Conservation (phyloP, 2,113 vertebrate species). For the Sphyrna mokarran region DNA sequence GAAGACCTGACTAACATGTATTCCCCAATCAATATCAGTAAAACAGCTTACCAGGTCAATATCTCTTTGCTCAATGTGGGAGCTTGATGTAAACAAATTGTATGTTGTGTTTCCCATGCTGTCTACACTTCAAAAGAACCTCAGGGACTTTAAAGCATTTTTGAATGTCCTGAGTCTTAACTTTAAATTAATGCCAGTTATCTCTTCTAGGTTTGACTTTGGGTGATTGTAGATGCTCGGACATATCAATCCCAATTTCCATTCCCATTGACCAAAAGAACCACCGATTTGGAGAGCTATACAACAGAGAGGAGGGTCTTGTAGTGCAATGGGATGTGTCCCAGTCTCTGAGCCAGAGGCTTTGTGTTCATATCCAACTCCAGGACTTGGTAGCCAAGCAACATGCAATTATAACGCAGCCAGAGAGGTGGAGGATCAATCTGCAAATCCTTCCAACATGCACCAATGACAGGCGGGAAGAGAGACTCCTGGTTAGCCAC, state of each 20-base stretch:
- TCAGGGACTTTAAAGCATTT: not conserved
- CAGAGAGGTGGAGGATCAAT: no score
- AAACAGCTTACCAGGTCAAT: not conserved
- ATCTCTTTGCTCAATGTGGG: not conserved
- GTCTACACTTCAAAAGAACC: not conserved
- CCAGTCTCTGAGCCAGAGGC: no score
- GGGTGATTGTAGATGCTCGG: not conserved
- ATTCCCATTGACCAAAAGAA: not conserved
- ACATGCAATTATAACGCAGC: no score
- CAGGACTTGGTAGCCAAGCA: no score
- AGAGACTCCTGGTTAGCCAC: no score
- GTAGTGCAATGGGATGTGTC: no score
- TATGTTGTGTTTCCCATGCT: not conserved
- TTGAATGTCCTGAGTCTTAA: not conserved
- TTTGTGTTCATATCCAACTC: no score
- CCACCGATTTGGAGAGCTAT: not conserved
- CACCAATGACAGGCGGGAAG: no score
- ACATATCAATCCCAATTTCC: not conserved
- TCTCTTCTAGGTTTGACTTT: not conserved
- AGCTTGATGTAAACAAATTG: not conserved
- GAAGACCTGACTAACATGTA: not conserved
- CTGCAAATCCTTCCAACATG: no score
- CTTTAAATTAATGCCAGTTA: not conserved
- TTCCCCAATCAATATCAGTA: not conserved
- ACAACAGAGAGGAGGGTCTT: not conserved